phyloP scores from a whole-genome alignment of 2,888 invertebrate species.

The Perizoma affinitatum region DNA sequence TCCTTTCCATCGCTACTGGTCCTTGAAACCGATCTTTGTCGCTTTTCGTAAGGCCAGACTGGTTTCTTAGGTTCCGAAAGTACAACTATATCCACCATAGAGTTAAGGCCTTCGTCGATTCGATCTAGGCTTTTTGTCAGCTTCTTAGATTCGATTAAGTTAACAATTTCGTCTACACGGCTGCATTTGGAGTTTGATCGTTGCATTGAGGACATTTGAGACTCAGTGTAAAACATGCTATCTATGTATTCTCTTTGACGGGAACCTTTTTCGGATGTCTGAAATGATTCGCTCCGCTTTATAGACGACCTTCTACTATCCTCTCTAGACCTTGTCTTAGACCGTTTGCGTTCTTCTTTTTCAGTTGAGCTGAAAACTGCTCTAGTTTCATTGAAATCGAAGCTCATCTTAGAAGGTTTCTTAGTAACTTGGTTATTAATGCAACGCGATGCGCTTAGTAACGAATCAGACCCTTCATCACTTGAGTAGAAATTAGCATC shows the following conservation, averaged over 20 bases:
- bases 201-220: conserved; percentile 68
- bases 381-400: conserved; percentile 80
- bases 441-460: conserved; percentile 86
- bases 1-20: conserved; percentile 73
- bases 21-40: conserved; percentile 71
- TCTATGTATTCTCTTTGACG: conserved; percentile 82
- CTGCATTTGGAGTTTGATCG: conserved; percentile 61
- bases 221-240: conserved; percentile 84
- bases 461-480: conserved; percentile 88
- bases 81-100: conserved; percentile 89
- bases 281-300: conserved; percentile 80
- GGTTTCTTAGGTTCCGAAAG: conserved; percentile 81
- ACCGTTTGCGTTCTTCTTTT: conserved; percentile 66
- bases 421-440: conserved; percentile 62
- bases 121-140: conserved; percentile 91
- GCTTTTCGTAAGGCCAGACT: conserved; percentile 70
- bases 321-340: conserved; percentile 70
- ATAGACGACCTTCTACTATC: conserved; percentile 64
- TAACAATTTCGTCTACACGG: conserved; percentile 78
- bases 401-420: conserved; percentile 64
- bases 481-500: conserved; percentile 85
- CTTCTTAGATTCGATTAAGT: conserved; percentile 84
- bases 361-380: conserved; percentile 85
- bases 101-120: conserved; percentile 88
- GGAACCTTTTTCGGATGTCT: conserved; percentile 72